phyloP scores from a whole-genome alignment of 2,113 vertebrate genomes.

The Sorex araneus region DNA sequence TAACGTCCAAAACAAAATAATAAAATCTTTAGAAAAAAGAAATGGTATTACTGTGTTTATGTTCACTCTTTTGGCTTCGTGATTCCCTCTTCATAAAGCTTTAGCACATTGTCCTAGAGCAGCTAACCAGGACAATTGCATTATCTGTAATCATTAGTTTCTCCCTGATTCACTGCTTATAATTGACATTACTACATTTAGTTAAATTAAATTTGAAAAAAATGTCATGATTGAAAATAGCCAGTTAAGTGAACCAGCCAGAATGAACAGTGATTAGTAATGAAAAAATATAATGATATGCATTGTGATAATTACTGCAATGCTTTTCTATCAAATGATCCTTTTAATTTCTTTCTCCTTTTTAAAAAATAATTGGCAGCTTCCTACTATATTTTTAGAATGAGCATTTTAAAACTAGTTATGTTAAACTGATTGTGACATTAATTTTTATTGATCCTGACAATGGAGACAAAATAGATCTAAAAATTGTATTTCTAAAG shows the following conservation, averaged over 20 bases:
- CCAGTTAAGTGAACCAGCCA: constrained; percentile 73
- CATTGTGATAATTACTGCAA: constrained; percentile 67
- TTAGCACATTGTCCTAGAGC: constrained; percentile 35
- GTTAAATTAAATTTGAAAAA: constrained; percentile 82
- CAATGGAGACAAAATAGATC: constrained; percentile 21
- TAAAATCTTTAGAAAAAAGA: neutral
- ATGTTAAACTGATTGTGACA: constrained; percentile 26
- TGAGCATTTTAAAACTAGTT: constrained; percentile 70
- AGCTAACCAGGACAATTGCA: constrained; percentile 71
- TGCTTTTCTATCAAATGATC: constrained; percentile 72
- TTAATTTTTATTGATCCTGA: constrained; percentile 61
- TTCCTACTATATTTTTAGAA: constrained; percentile 71
- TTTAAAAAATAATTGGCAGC: constrained; percentile 30
- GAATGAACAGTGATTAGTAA: constrained; percentile 78
- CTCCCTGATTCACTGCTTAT: constrained; percentile 81
- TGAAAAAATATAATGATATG: constrained; percentile 70
- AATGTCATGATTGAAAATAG: constrained; percentile 76
- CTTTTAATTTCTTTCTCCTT: constrained; percentile 56
- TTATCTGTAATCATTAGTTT: constrained; percentile 81
- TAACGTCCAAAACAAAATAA: too few relatives aligned
- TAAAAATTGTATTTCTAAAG: constrained; percentile 31
- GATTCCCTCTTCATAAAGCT: constrained; percentile 50
- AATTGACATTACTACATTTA: constrained; percentile 79
- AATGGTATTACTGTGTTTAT: neutral
- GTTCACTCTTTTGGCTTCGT: neutral